phyloP scores from a whole-genome alignment of 2,113 vertebrate genomes.

The Oncorhynchus nerka region DNA sequence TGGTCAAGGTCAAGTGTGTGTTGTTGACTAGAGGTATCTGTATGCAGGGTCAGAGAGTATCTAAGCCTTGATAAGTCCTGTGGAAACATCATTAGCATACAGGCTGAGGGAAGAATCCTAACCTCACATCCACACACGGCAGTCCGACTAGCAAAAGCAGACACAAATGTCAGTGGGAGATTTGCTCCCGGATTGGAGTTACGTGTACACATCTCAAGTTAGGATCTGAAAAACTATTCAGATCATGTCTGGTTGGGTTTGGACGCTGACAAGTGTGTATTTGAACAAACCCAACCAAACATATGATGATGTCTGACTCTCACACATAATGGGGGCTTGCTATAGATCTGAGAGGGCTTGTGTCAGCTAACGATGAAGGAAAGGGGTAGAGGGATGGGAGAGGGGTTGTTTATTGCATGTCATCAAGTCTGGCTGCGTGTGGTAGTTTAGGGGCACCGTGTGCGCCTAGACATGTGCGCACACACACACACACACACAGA shows the following conservation, averaged over 20 bases:
- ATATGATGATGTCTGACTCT: no score
- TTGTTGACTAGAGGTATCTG: slow-evolving; percentile 75
- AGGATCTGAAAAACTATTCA: no score
- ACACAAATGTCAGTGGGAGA: slow-evolving; percentile 47
- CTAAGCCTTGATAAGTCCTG: slow-evolving; percentile 74
- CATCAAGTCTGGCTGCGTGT: no score
- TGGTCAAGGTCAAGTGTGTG: slow-evolving; percentile 71
- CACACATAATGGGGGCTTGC: no score
- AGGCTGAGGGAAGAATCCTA: slow-evolving; percentile 21
- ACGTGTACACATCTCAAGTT: no score
- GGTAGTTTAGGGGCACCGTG: no score
- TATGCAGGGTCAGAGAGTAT: slow-evolving; percentile 72
- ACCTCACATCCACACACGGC: no score
- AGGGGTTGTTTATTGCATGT: no score
- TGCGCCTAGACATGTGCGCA: slow-evolving; percentile 14
- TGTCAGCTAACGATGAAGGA: no score
- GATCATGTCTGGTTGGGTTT: slow-evolving; percentile 6
- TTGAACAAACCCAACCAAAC: slow-evolving; percentile 18
- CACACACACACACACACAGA: slow-evolving; percentile 14
- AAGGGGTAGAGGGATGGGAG: no score
- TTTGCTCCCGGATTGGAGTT: background rate
- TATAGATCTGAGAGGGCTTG: no score
- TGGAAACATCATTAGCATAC: slow-evolving; percentile 74
- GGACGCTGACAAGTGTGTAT: slow-evolving; percentile 60
- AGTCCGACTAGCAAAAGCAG: slow-evolving; percentile 22